Evolutionary conservation across 1,140 invertebrate genomes (phyloP).

Genomic region (Plodia interpunctella): DNA sequence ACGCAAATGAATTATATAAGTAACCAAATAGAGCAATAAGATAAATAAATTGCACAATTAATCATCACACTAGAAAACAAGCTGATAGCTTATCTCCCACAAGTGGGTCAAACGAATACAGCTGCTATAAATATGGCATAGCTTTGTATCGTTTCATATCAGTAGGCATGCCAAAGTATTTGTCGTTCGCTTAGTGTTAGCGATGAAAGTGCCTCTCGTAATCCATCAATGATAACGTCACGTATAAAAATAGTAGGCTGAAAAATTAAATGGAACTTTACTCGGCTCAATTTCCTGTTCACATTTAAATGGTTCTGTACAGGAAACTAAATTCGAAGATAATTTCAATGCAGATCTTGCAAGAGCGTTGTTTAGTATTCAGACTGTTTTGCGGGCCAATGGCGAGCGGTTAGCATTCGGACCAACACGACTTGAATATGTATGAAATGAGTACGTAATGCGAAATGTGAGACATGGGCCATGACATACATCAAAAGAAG

Average conservation of each 20-base stretch:
- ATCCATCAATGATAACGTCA: conserved; percentile 26
- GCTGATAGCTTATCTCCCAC: conserved; percentile 51
- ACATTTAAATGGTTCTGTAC: conserved; percentile 35
- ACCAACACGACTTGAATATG: conserved; percentile 58
- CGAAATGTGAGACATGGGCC: conserved; percentile 43
- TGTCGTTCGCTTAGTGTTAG: conserved; percentile 5
- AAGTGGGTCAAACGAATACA: conserved; percentile 50
- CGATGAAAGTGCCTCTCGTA: conserved; percentile 22
- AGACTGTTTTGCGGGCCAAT: conserved; percentile 59
- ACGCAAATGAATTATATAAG: conserved; percentile 27
- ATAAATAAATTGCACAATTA: conserved; percentile 57
- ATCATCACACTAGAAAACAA: conserved; percentile 37
- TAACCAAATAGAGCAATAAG: conserved; percentile 20
- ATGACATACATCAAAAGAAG: conserved; percentile 59
- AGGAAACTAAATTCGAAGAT: conserved; percentile 62
- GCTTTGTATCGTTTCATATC: background rate
- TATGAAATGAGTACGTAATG: conserved; percentile 46
- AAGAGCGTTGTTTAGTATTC: conserved; percentile 62
- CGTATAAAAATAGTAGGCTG: conserved; percentile 21
- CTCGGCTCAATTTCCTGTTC: conserved; percentile 47
- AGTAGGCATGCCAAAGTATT: background rate
- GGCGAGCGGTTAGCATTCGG: conserved; percentile 43
- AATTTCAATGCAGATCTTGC: conserved; percentile 67
- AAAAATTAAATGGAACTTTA: conserved; percentile 18
- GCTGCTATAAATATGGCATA: conserved; percentile 10